These are phyloP conservation scores for Volucella bombylans DNA, from an alignment of 2,888 invertebrate species.

Conservation along the genomic window DNA sequence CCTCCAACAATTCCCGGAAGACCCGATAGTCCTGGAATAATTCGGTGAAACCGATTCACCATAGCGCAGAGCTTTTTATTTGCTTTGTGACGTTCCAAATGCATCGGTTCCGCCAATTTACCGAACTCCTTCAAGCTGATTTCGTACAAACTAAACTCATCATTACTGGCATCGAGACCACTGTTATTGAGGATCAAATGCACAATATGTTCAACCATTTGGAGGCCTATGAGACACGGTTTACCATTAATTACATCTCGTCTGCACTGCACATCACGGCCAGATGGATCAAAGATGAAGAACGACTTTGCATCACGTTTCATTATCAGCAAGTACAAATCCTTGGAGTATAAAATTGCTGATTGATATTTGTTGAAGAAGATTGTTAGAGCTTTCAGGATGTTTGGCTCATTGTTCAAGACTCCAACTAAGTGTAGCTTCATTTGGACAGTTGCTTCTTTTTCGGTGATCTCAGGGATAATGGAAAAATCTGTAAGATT, in stretches of 20 bases:
- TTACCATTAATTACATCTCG: conserved; percentile 82
- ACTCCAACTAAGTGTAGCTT: conserved; percentile 78
- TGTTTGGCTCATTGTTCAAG: conserved; percentile 78
- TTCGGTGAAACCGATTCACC: conserved; percentile 79
- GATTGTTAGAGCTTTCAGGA: conserved; percentile 78
- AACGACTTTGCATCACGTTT: conserved; percentile 83
- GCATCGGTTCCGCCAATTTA: conserved; percentile 75
- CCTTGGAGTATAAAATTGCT: conserved; percentile 77
- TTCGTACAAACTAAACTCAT: conserved; percentile 79
- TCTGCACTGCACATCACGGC: conserved; percentile 77
- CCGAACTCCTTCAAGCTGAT: conserved; percentile 78
- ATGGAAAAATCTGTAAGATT: conserved; percentile 78
- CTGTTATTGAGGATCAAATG: conserved; percentile 79
- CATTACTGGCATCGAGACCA: conserved; percentile 64
- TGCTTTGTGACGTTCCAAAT: conserved; percentile 39
- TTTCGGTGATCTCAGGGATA: conserved; percentile 78
- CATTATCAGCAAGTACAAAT: conserved; percentile 81
- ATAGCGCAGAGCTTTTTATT: conserved; percentile 78
- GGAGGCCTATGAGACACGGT: conserved; percentile 83
- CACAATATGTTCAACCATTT: conserved; percentile 79
- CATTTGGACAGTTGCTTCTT: conserved; percentile 76
- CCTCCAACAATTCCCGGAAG: conserved; percentile 77
- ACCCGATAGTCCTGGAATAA: conserved; percentile 79
- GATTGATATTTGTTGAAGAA: conserved; percentile 78
- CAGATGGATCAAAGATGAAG: conserved; percentile 86